These are phyloP conservation scores for Cercocebus atys DNA, from an alignment of 2,113 vertebrate genomes.

Conservation along the genomic window DNA sequence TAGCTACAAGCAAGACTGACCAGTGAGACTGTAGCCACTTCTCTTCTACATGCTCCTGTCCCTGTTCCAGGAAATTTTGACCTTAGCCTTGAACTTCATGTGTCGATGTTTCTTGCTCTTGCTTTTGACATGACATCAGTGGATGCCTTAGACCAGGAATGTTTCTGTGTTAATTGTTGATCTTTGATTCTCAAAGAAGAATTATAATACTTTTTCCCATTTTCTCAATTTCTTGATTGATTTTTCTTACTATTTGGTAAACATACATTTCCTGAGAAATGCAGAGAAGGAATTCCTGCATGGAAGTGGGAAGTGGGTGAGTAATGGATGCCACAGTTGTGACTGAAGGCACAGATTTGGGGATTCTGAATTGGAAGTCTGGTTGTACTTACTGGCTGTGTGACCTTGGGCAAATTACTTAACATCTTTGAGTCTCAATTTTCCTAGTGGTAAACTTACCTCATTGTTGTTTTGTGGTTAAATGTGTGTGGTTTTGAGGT, in stretches of 20 bases:
- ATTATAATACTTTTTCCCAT: background rate
- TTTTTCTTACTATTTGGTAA: conserved; percentile 5
- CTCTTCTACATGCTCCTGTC: background rate
- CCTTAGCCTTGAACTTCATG: background rate
- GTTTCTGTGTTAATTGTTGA: background rate
- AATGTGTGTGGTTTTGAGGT: background rate
- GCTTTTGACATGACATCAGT: background rate
- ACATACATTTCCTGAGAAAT: background rate
- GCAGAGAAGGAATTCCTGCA: background rate
- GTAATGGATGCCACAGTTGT: background rate
- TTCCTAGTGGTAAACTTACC: background rate
- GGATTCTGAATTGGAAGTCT: background rate
- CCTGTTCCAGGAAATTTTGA: background rate
- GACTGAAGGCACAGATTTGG: background rate
- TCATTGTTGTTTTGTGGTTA: background rate
- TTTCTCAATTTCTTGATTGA: background rate
- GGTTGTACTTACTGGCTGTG: background rate
- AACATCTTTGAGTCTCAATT: background rate
- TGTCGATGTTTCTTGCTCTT: background rate
- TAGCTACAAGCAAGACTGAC: background rate
- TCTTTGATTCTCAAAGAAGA: background rate
- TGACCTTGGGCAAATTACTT: background rate
- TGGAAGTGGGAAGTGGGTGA: background rate
- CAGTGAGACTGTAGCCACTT: background rate
- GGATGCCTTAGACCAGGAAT: background rate